These are phyloP conservation scores for Musca vetustissima DNA, from an alignment of 1,140 invertebrate genomes.

Conservation along the genomic window DNA sequence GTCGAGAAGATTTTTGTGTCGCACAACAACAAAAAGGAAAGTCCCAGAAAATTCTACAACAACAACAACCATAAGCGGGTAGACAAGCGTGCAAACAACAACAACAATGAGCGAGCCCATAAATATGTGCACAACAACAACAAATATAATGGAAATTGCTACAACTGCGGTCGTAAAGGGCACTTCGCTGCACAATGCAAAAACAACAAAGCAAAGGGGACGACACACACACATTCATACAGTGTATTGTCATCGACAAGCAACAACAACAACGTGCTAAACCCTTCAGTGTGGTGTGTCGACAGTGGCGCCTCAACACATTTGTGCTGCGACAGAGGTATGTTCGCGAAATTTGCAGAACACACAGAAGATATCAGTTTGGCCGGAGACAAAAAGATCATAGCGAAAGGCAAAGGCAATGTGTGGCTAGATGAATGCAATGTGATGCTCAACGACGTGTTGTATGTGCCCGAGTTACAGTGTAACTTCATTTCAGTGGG, in stretches of 20 bases:
- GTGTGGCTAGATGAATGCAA: slow-evolving; percentile 4
- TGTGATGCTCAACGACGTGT: slow-evolving; percentile 16
- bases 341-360: background rate
- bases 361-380: slow-evolving; percentile 20
- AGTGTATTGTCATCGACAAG: slow-evolving; percentile 4
- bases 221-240: background rate
- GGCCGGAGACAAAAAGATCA: slow-evolving; percentile 22
- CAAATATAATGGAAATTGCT: background rate
- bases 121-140: background rate
- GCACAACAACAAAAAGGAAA: background rate
- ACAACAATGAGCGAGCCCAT: background rate
- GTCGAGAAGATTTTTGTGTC: background rate
- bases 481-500: slow-evolving; percentile 26
- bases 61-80: background rate
- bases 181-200: background rate
- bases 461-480: slow-evolving; percentile 22
- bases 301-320: slow-evolving; percentile 28
- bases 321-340: slow-evolving; percentile 9
- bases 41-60: background rate
- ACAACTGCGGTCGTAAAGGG: background rate
- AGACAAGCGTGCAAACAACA: background rate
- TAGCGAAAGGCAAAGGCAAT: background rate
- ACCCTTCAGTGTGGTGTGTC: slow-evolving; percentile 22
- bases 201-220: background rate
- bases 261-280: background rate